Evolutionary conservation across 2,888 invertebrate genomes (phyloP).

Genomic region (Trilocha varians): DNA sequence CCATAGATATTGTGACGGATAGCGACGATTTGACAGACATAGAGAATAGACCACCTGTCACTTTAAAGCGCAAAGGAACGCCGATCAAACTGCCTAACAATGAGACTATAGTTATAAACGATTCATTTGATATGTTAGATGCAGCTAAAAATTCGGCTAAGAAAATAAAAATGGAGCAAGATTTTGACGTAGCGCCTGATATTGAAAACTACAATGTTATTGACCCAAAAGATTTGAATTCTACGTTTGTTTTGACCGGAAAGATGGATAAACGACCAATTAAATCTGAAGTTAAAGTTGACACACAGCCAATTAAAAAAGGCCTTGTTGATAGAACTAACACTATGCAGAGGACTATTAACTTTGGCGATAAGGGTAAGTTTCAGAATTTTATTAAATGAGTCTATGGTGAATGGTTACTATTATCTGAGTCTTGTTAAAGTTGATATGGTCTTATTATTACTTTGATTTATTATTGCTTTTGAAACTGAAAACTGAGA

Average conservation of each 20-base stretch:
- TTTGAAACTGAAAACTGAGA: too few relatives aligned
- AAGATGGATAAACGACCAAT: conserved; percentile 37
- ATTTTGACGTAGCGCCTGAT: conserved; percentile 22
- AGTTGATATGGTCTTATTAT: too few relatives aligned
- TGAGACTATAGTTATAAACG: conserved; percentile 58
- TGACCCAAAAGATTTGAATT: conserved; percentile 53
- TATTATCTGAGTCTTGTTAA: too few relatives aligned
- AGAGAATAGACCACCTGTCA: conserved; percentile 39
- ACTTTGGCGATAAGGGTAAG: conserved; percentile 48
- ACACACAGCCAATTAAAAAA: conserved; percentile 29
- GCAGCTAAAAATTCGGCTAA: conserved; percentile 45
- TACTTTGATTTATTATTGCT: too few relatives aligned
- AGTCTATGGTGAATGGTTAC: too few relatives aligned
- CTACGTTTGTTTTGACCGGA: conserved; percentile 56
- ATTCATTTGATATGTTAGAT: conserved; percentile 52
- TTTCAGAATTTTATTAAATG: neutral
- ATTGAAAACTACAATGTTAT: conserved; percentile 39
- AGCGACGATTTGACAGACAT: conserved; percentile 49
- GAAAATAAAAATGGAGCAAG: conserved; percentile 39
- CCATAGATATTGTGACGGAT: conserved; percentile 42
- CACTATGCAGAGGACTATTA: conserved; percentile 35
- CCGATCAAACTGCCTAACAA: conserved; percentile 51
- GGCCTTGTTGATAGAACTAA: conserved; percentile 54
- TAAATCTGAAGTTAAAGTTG: conserved; percentile 26
- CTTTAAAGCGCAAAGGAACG: conserved; percentile 52